Base-by-base conservation (phyloP, 2,888 invertebrate species). In the Morpho helenor region DNA sequence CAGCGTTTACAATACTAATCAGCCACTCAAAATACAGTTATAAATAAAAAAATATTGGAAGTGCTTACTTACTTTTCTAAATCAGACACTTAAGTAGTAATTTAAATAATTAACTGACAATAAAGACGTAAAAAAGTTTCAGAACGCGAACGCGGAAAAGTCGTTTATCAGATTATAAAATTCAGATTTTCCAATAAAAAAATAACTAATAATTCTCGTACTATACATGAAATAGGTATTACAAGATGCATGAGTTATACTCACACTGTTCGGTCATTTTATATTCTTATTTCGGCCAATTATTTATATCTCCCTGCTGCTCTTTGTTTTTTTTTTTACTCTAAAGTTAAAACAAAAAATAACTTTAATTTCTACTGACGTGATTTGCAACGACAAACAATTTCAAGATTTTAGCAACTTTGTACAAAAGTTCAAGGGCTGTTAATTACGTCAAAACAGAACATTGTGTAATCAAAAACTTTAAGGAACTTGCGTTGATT, bases 371-470 rank as follows among this genome's bases (percentile, higher is more conserved):
- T 7, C 8, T 9, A 7, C 7, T 40, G 44, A 1, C 39, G 9
- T 8, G 16, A 22, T 10, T 16, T n/a, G 10, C 39, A 23, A 40
- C 5, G n/a, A 10, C 16, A 40, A 46, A 47, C 31, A 43, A 9
- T 31, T 53, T 41, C 43, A 22, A 43, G 16, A 40, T 40, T 55
- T 67, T 71, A 74, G 81, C 84, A 85, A 84, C 85, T 84, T 85
- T 86, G 84, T 84, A 84, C 84, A 83, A 84, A 85, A 85, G 82
- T 83, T 84, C 79, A 84, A 82, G 73, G 76, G 79, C 77, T 79
- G 76, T 67, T 65, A 56, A 53, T 56, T 61, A 55, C 64, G 63
- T 63, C 45, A 54, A 59, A 61, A 57, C 59, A 51, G 8, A 49
- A 60, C 49, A 48, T 54, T 48, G 10, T 51, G 61, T 44, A 22